Evolutionary conservation across 2,888 invertebrate species (phyloP), one percentile per base, ranked within the genome.

Genomic region (Nymphalis urticae): DNA sequence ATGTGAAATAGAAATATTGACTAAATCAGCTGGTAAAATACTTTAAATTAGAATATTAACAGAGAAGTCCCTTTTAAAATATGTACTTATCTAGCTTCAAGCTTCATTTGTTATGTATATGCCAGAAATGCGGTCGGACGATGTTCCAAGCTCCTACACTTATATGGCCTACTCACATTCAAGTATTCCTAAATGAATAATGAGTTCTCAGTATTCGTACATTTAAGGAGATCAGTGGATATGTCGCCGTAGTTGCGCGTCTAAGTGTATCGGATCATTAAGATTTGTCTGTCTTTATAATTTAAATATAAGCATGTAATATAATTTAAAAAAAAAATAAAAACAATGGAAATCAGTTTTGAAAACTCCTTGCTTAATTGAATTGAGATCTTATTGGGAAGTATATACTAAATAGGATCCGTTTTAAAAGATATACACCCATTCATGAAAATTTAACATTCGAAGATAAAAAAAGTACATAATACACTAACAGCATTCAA

Each of bases 131-230:
- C 64, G 63, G 66, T 63, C 63, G 51, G 62, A 42, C 65, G 59
- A 62, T 51, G n/a, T 51, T 63, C 51, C 17, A 16, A 56, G 42
- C 13, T 13, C 13, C 42, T 42, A 10, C 42, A n/a, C 71, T 42
- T 70, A 70, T 70, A 72, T 50, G 72, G 72, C 32, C 47, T 61
- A 54, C 53, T 32, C 53, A 70, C 74, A 72, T 75, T 74, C 75
- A 74, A 75, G 76, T 74, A 75, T 71, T 72, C 73, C 72, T 73
- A 75, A 75, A 74, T 72, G 75, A 75, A 76, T 77, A 77, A 76
- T 76, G 75, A 77, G 70, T 76, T 77, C 74, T 66, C 58, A 27
- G 72, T 76, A 74, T 71, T 70, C 69, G 64, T 47, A 74, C 74
- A 60, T 63, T 73, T 75, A 76, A 64, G 73, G 73, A 64, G 71